Evolutionary conservation across 2,888 invertebrate species (phyloP).

Genomic region (Lampropteryx suffumata): DNA sequence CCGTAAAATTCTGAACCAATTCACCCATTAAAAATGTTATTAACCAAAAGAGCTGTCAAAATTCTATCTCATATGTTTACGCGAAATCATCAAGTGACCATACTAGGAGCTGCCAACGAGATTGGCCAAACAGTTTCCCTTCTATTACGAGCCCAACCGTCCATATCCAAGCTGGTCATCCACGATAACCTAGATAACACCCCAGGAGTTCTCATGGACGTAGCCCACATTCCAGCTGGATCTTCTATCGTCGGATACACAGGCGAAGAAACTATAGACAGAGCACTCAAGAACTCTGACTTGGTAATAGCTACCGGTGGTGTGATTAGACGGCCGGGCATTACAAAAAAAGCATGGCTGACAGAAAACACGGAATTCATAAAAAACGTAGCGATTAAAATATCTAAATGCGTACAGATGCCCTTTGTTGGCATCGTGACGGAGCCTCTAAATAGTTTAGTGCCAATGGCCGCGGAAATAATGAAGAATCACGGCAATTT

Average conservation of each 20-base stretch:
- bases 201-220: slow-evolving; percentile 67
- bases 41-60: slow-evolving; percentile 27
- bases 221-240: slow-evolving; percentile 71
- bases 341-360: slow-evolving; percentile 84
- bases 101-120: slow-evolving; percentile 70
- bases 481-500: slow-evolving; percentile 68
- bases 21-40: slow-evolving; percentile 32
- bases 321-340: slow-evolving; percentile 82
- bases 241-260: slow-evolving; percentile 53
- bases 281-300: slow-evolving; percentile 79
- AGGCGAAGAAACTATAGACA: slow-evolving; percentile 51
- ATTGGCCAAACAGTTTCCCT: slow-evolving; percentile 81
- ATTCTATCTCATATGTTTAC: slow-evolving; percentile 12
- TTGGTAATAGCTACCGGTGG: slow-evolving; percentile 87
- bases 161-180: slow-evolving; percentile 82
- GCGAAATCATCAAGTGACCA: slow-evolving; percentile 58
- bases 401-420: slow-evolving; percentile 54
- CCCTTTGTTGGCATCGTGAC: slow-evolving; percentile 71
- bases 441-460: slow-evolving; percentile 70
- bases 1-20: background rate
- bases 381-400: slow-evolving; percentile 49
- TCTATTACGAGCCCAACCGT: slow-evolving; percentile 81
- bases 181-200: slow-evolving; percentile 73
- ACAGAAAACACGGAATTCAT: slow-evolving; percentile 68
- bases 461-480: slow-evolving; percentile 73